Base-by-base conservation (phyloP, 2,888 invertebrate genomes). In the Morpho deidamia region DNA sequence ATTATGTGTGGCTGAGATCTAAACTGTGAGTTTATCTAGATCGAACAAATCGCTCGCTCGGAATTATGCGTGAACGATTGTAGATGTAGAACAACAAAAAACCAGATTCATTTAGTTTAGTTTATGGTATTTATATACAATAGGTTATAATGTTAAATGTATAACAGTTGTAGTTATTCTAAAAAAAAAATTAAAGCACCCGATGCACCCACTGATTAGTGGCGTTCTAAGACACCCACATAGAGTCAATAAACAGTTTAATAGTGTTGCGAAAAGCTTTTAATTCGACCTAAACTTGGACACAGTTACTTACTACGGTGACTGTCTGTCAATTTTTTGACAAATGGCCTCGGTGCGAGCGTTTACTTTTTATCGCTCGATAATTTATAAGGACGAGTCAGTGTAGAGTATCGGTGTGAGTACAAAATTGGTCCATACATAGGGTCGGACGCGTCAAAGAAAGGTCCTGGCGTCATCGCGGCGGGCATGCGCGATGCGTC, bases 371-470 rank as follows among this genome's bases (percentile, higher is more conserved):
- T 64, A 73, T 76, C 73, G 71, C 72, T 72, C 72, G 72, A 72
- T 68, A 72, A 69, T 63, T 74, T 74, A 72, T 76, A 76, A 80
- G 83, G 83, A 83, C 82, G 81, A 76, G 75, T 78, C 75, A 70
- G 66, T 74, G 48, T 76, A 77, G 81, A 79, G 76, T 76, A 72
- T 79, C 75, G 79, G 76, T 78, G 74, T 78, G 75, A 81, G 76
- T 84, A 86, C 66, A 86, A 87, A 87, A 87, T 86, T 83, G 85
- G 87, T 87, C 87, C 84, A 78, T 81, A 72, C 66, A 66, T 74
- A 69, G 74, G 73, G 65, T 74, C 70, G 68, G 66, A 72, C 75
- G 75, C 77, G 69, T 85, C 74, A 88, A 62, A 86, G 83, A 74
- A 78, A 87, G 71, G 73, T 78, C 67, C 83, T 76, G 68, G 74